Evolutionary conservation across 1,140 invertebrate genomes (phyloP).

Genomic region (Drosophila parabipectinata): DNA sequence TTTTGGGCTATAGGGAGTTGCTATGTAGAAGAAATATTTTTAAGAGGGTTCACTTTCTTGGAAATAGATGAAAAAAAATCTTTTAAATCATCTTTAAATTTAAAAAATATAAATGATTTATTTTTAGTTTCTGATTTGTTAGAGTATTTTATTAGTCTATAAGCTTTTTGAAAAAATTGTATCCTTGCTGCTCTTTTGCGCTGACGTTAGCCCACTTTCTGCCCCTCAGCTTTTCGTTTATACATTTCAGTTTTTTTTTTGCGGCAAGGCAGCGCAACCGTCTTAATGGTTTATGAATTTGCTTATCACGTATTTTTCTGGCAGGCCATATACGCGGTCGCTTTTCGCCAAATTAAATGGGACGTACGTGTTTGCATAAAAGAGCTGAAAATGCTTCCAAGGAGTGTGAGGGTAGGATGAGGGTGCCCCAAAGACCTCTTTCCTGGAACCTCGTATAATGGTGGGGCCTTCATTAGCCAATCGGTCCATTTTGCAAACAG

Average conservation of each 20-base stretch:
- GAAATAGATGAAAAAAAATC: too few species aligned
- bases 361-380: conserved; percentile 76
- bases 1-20: background rate
- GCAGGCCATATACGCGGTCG: conserved; percentile 62
- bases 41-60: background rate
- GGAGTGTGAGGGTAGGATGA: conserved; percentile 9
- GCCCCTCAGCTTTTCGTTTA: conserved; percentile 1
- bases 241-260: conserved; percentile 9
- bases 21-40: background rate
- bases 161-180: background rate
- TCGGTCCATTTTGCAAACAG: conserved; percentile 25
- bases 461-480: conserved; percentile 47
- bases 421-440: conserved; percentile 1
- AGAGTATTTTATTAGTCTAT: conserved; percentile 9
- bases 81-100: too few species aligned
- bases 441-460: background rate
- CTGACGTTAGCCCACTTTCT: conserved; percentile 60
- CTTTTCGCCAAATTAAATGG: conserved; percentile 75
- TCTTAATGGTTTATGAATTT: conserved; percentile 79
- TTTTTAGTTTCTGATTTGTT: background rate
- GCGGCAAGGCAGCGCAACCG: conserved; percentile 44
- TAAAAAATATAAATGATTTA: too few species aligned
- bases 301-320: conserved; percentile 76
- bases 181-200: conserved; percentile 30
- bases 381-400: conserved; percentile 21